Evolutionary conservation across 2,888 invertebrate genomes (phyloP).

Genomic region (Epinotia brunnichana): DNA sequence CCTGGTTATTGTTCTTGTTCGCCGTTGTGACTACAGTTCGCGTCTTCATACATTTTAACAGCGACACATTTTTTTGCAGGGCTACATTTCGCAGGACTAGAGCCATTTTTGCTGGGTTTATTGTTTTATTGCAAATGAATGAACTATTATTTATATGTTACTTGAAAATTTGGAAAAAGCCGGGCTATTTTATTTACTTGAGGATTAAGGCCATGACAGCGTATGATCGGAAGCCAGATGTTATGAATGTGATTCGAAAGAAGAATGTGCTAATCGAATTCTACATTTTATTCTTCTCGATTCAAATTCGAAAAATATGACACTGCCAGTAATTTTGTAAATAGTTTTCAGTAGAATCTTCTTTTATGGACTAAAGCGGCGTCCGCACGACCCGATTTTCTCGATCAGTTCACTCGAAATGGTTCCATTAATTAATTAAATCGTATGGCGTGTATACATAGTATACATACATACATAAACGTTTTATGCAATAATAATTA

Average conservation of each 20-base stretch:
- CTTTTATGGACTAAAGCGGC: background rate
- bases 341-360: background rate
- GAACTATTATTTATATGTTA: conserved; percentile 47
- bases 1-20: conserved; percentile 57
- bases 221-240: conserved; percentile 59
- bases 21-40: conserved; percentile 62
- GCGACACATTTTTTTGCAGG: conserved; percentile 65
- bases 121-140: conserved; percentile 25
- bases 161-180: conserved; percentile 56
- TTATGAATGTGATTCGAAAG: conserved; percentile 51
- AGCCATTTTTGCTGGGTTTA: conserved; percentile 62
- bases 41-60: conserved; percentile 70
- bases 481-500: no score
- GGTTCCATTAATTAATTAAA: no score
- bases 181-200: conserved; percentile 63
- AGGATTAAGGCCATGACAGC: conserved; percentile 72
- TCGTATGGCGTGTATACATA: no score
- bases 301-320: conserved; percentile 29
- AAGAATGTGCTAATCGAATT: conserved; percentile 54
- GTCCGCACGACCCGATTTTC: background rate
- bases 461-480: no score
- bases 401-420: no score
- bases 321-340: conserved; percentile 12
- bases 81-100: conserved; percentile 71
- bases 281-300: conserved; percentile 51